Evolutionary conservation across 2,888 invertebrate species (phyloP), one percentile per base, ranked within the genome.

Genomic region (Apodemia mormo): DNA sequence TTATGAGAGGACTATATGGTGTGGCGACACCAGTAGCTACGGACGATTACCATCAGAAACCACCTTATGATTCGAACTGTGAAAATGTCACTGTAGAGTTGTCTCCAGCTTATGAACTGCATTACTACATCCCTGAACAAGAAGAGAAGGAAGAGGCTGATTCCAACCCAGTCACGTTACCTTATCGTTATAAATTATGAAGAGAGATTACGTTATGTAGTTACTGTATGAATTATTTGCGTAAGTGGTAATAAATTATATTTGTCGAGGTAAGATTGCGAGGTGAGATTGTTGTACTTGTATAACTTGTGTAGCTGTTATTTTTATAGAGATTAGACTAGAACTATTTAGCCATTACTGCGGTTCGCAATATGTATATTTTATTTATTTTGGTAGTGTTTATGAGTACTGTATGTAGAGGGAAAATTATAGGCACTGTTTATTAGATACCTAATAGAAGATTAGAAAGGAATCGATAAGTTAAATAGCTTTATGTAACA

Each of bases 91-190:
- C 85, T 0, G 85, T 90, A 71, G 90, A 92, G 56, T 77, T 92
- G 65, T 85, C 90, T 0, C 90, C 92, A 0, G 88, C 87, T 0
- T 93, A 92, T 77, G 92, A 92, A 81, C 80, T 93, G 70, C 89
- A 89, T 72, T 93, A 92, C 77, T 93, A 89, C 78, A 84, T 92
- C 33, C 90, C 92, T 0, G 91, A 90, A 1, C 86, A 92, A 76
- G 92, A 92, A 72, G 90, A 92, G 73, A 82, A 78, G 43, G 85
- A 86, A 66, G 78, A 80, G 71, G 74, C 76, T 1, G 84, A 83
- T 54, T 76, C 79, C n/a, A 81, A 77, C 12, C 70, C 80, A 2
- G 70, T 76, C 37, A 74, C 81, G 8, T 22, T 74, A 54, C 78
- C 82, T 7, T 29, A 79, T 75, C 71, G 76, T 74, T 14, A 84